Evolutionary conservation across 2,888 invertebrate species (phyloP).

Genomic region (Congeria kusceri): DNA sequence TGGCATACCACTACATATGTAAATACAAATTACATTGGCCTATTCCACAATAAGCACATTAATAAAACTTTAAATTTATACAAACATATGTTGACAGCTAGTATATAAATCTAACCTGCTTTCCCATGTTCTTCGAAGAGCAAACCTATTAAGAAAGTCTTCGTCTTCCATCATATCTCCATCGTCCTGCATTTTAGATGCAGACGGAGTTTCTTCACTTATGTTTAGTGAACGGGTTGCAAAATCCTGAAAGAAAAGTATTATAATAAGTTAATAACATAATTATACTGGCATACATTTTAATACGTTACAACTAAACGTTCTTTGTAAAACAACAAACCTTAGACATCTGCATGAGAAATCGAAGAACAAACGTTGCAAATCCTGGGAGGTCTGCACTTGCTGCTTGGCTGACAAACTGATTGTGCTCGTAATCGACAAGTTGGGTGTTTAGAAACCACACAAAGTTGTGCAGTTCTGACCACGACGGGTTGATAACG

Average conservation of each 20-base stretch:
- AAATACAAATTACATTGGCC: no score
- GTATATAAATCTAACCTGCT: no score
- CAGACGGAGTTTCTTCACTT: constrained; percentile 73
- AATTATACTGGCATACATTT: no score
- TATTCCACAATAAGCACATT: no score
- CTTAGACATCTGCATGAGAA: constrained; percentile 73
- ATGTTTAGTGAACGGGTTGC: constrained; percentile 76
- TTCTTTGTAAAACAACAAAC: no score
- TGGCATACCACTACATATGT: no score
- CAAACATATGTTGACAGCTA: no score
- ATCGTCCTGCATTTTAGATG: neutral
- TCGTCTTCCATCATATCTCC: no score
- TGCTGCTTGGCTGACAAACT: constrained; percentile 67
- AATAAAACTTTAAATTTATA: no score
- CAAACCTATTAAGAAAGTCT: constrained; percentile 25
- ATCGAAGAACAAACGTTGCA: constrained; percentile 47
- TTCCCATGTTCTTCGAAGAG: constrained; percentile 75
- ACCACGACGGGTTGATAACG: constrained; percentile 41
- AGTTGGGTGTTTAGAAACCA: constrained; percentile 80
- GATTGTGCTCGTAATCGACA: constrained; percentile 71
- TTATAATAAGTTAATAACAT: no score
- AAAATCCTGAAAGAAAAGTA: constrained; percentile 68
- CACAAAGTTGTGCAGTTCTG: constrained; percentile 28
- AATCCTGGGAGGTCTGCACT: constrained; percentile 75
- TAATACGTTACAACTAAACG: no score